Evolutionary conservation across 1,140 invertebrate species (phyloP), one percentile per base, ranked within the genome.

Genomic region (Bactericera cockerelli): DNA sequence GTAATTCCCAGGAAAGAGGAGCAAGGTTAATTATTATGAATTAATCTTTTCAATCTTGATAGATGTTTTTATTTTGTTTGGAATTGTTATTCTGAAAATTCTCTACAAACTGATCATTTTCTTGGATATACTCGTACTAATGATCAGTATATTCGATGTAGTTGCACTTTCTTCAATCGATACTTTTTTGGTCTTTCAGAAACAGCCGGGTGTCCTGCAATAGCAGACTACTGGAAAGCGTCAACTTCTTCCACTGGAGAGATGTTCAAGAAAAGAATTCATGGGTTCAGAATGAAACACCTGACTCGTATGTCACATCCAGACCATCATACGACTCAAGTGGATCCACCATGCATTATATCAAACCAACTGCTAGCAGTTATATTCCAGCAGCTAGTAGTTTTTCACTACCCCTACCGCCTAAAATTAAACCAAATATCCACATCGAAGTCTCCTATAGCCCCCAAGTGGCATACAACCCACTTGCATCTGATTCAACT

Each of bases 171-270:
- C n/a, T n/a, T n/a, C n/a, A n/a, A n/a, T n/a, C n/a, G n/a, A n/a
- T n/a, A n/a, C n/a, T n/a, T n/a, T n/a, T n/a, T n/a, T n/a, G n/a
- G n/a, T n/a, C n/a, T 76, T 77, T 55, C 67, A 91, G 88, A 65
- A 93, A 92, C 72, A 88, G 88, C 14, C 77, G 89, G 67, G 88
- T 93, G 59, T 84, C 89, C 13, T 93, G 89, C 71, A 80, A 63
- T 49, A 66, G 63, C 58, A 28, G 55, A 55, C 56, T 62, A 26
- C 39, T 67, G 11, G 65, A 62, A 10, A 38, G 61, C 2, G 56
- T 67, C 14, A 61, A 67, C 31, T 55, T 67, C 10, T 28, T 59
- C 42, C 57, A 62, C 21, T 67, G 66, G 66, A 65, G 63, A 65
- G 66, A 67, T 21, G 55, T 55, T 58, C 6, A 58, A 42, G 28